A percentile compares a stretch with the other conserved stretches of the same genome.
Evolutionary conservation across 2,888 invertebrate species (phyloP).

Genomic region (Fissipunctia ypsillon): DNA sequence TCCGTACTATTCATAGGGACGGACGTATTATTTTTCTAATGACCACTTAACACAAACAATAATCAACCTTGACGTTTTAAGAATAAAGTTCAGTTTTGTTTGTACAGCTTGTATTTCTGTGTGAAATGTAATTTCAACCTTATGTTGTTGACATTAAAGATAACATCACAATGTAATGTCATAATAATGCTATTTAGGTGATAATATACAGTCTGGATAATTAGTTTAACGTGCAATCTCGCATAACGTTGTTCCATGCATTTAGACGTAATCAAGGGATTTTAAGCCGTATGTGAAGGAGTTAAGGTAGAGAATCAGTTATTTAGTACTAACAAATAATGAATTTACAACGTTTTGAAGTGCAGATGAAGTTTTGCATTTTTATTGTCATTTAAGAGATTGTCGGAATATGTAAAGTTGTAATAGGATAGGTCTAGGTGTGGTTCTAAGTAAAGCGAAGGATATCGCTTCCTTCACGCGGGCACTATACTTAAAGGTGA

Average conservation of each 20-base stretch:
- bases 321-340: background rate
- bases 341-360: conserved; percentile 45
- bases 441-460: background rate
- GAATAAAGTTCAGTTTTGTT: background rate
- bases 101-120: fast-evolving
- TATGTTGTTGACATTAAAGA: background rate
- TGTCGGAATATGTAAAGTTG: conserved; percentile 17
- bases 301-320: conserved; percentile 15
- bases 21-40: conserved; percentile 51
- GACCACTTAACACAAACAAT: background rate
- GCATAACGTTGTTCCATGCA: conserved; percentile 34
- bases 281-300: background rate
- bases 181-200: conserved; percentile 58
- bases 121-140: conserved; percentile 29
- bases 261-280: conserved; percentile 17
- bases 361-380: conserved; percentile 48
- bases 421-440: background rate
- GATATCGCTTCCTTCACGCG: too few species aligned
- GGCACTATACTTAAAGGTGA: background rate
- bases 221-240: conserved; percentile 63
- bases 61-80: fast-evolving
- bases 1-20: conserved; percentile 13
- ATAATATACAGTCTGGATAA: conserved; percentile 55
- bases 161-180: background rate
- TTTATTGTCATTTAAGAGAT: conserved; percentile 32